phyloP scores from a whole-genome alignment of 1,140 invertebrate species.

The Nebria ingens region DNA sequence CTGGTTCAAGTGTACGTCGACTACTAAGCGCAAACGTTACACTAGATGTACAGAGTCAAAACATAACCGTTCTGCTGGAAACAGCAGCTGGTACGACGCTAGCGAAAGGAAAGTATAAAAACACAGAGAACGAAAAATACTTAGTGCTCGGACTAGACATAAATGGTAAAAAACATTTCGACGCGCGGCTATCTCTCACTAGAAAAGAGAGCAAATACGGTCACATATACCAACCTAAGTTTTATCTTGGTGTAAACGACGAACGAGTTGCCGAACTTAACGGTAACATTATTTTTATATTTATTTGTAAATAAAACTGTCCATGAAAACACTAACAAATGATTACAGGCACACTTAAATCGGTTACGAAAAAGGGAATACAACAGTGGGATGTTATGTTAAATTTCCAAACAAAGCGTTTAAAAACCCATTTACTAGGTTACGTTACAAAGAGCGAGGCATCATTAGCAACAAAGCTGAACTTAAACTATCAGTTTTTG shows the following conservation, averaged over 20 bases:
- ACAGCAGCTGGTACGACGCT: constrained; percentile 49
- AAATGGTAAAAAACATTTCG: constrained; percentile 57
- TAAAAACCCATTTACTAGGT: constrained; percentile 53
- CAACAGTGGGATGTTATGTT: constrained; percentile 57
- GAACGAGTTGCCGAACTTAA: constrained; percentile 51
- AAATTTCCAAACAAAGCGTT: constrained; percentile 56
- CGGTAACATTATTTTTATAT: constrained; percentile 37
- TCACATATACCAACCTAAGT: constrained; percentile 49
- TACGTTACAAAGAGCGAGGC: constrained; percentile 48
- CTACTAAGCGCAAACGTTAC: constrained; percentile 46
- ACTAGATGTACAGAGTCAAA: constrained; percentile 42
- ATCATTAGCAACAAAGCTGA: constrained; percentile 45
- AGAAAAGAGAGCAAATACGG: constrained; percentile 46
- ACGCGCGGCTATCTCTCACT: constrained; percentile 41
- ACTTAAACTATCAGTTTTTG: constrained; percentile 56
- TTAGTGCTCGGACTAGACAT: constrained; percentile 55
- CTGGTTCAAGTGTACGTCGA: constrained; percentile 46
- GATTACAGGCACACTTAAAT: constrained; percentile 39
- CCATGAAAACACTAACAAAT: constrained; percentile 3
- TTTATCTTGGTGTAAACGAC: constrained; percentile 53
- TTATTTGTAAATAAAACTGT: constrained; percentile 9
- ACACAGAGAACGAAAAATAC: constrained; percentile 49
- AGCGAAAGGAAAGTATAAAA: constrained; percentile 52
- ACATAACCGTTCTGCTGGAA: constrained; percentile 47
- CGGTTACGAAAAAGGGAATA: constrained; percentile 52